Conservation (phyloP, 1,140 invertebrate species). For the Theocolax elegans region DNA sequence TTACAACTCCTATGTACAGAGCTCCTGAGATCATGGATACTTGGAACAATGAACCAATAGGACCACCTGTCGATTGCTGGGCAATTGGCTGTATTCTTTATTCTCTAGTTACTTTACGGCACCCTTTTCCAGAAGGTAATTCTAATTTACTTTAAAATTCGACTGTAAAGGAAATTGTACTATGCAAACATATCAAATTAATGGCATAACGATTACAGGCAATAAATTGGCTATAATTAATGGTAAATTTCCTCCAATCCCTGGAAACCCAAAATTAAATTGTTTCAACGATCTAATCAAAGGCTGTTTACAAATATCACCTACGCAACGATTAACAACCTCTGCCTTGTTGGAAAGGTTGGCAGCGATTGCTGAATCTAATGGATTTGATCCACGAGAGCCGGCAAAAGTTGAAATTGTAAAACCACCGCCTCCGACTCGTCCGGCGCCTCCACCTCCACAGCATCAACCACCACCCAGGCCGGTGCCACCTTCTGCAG, state of each 20-base stretch:
- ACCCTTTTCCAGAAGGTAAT: conserved; percentile 94
- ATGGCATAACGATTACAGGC: too few species aligned
- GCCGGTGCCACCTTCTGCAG: conserved; percentile 50
- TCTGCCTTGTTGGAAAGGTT: conserved; percentile 84
- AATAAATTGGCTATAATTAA: conserved; percentile 97
- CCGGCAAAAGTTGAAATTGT: conserved; percentile 74
- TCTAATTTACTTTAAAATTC: too few species aligned
- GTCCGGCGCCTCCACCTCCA: conserved; percentile 57
- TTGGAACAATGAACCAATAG: conserved; percentile 95
- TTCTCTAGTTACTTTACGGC: conserved; percentile 89
- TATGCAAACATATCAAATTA: too few species aligned
- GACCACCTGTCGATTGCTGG: conserved; percentile 92
- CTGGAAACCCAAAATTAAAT: conserved; percentile 80
- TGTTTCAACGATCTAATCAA: conserved; percentile 94
- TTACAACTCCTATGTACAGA: conserved; percentile 89
- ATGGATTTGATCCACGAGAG: conserved; percentile 81
- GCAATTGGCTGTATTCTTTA: conserved; percentile 96
- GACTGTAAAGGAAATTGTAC: too few species aligned
- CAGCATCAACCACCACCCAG: conserved; percentile 51
- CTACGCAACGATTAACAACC: conserved; percentile 80
- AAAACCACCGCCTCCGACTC: conserved; percentile 59
- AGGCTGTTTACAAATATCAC: conserved; percentile 86
- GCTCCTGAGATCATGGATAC: conserved; percentile 98
- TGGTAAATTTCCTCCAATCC: conserved; percentile 90
- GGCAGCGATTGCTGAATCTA: conserved; percentile 87